Conservation (phyloP, 2,113 vertebrate genomes). For the Phoxinus phoxinus region DNA sequence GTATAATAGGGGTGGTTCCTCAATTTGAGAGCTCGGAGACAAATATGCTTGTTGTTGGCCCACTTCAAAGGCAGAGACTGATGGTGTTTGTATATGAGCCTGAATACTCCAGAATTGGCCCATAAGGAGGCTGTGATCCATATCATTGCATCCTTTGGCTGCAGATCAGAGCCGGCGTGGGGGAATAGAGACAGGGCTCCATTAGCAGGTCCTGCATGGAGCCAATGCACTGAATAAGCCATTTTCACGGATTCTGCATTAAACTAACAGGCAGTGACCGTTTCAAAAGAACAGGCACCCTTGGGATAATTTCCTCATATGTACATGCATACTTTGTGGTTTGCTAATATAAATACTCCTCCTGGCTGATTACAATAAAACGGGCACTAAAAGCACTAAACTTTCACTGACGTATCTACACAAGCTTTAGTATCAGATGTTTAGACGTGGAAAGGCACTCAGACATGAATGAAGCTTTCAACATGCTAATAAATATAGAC, state of each 20-base stretch:
- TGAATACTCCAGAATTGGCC: constrained; percentile 13
- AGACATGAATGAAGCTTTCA: neutral
- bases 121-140: constrained; percentile 37
- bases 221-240: constrained; percentile 54
- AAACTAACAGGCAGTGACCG: constrained; percentile 47
- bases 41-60: constrained; percentile 4
- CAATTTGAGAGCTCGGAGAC: neutral
- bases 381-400: neutral
- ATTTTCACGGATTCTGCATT: constrained; percentile 45
- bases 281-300: constrained; percentile 26
- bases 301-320: neutral
- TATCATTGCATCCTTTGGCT: constrained; percentile 38
- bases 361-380: constrained; percentile 23
- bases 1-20: neutral
- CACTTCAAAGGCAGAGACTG: constrained; percentile 35
- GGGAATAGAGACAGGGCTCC: neutral
- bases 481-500: neutral
- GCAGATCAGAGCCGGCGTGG: neutral
- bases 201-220: constrained; percentile 6
- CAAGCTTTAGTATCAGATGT: neutral
- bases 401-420: neutral
- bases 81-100: constrained; percentile 10
- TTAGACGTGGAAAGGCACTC: neutral
- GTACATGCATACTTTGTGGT: neutral
- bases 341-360: neutral